A percentile compares a stretch with the other conserved stretches of the same genome.
Evolutionary conservation across 2,113 vertebrate species (phyloP).

Genomic region (Oncorhynchus masou): DNA sequence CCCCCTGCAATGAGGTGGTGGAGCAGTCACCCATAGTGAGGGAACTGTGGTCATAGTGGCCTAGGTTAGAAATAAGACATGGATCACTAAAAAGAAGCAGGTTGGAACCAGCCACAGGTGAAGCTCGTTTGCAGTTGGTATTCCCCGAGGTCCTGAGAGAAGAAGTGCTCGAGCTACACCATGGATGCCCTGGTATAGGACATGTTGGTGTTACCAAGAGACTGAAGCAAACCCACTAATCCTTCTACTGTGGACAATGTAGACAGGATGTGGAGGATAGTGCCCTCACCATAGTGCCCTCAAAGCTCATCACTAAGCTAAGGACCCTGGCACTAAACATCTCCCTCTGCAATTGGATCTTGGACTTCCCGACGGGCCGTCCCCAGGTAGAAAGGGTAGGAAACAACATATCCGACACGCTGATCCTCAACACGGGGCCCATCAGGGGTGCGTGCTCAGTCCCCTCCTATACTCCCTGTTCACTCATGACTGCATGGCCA

Average conservation of each 20-base stretch:
- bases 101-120: not conserved
- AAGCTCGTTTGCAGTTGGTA: not conserved
- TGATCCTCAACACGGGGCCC: no score
- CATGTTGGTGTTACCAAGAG: not conserved
- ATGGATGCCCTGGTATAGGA: not conserved
- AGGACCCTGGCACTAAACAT: no score
- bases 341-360: no score
- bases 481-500: no score
- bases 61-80: not conserved
- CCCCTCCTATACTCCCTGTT: no score
- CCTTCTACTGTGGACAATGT: not conserved
- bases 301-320: no score
- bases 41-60: not conserved
- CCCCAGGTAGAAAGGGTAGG: no score
- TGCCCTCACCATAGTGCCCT: no score
- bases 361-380: no score
- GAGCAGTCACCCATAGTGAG: not conserved
- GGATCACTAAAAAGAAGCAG: not conserved
- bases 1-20: not conserved
- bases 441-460: no score
- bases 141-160: not conserved
- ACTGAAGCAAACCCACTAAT: not conserved
- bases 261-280: no score
- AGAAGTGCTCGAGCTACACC: not conserved
- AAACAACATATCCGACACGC: no score